phyloP scores from a whole-genome alignment of 2,888 invertebrate genomes.

The Platypus cylindrus region DNA sequence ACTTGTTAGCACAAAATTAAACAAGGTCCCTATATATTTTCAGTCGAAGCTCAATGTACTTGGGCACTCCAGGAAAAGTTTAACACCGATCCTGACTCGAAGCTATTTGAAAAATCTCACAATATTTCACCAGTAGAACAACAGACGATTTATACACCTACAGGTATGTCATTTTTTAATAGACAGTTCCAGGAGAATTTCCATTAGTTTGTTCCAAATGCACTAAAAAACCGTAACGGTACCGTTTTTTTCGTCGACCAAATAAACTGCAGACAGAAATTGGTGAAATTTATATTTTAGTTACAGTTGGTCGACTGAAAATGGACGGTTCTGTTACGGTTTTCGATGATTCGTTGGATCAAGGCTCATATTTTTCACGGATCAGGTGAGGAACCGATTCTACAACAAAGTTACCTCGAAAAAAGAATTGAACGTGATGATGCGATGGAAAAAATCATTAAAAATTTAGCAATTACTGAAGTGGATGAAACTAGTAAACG shows the following conservation, averaged over 20 bases:
- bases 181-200: too few relatives aligned
- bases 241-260: too few relatives aligned
- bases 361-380: neutral
- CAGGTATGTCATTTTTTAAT: constrained; percentile 8
- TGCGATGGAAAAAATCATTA: constrained; percentile 20
- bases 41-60: constrained; percentile 7
- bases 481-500: constrained; percentile 17
- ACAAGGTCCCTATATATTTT: neutral
- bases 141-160: constrained; percentile 7
- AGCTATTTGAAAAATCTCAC: constrained; percentile 14
- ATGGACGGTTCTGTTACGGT: too few relatives aligned
- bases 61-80: constrained; percentile 9
- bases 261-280: too few relatives aligned
- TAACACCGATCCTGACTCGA: constrained; percentile 5
- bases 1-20: neutral
- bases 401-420: constrained; percentile 24
- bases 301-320: too few relatives aligned
- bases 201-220: too few relatives aligned
- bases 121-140: constrained; percentile 3
- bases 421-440: constrained; percentile 24
- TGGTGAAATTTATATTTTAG: too few relatives aligned
- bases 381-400: constrained; percentile 21
- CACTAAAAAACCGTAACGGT: too few relatives aligned
- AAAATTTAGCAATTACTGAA: constrained; percentile 20
- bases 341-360: too few relatives aligned